Conservation (phyloP, 2,797 vertebrate genomes). For the Xyrichtys novacula region DNA sequence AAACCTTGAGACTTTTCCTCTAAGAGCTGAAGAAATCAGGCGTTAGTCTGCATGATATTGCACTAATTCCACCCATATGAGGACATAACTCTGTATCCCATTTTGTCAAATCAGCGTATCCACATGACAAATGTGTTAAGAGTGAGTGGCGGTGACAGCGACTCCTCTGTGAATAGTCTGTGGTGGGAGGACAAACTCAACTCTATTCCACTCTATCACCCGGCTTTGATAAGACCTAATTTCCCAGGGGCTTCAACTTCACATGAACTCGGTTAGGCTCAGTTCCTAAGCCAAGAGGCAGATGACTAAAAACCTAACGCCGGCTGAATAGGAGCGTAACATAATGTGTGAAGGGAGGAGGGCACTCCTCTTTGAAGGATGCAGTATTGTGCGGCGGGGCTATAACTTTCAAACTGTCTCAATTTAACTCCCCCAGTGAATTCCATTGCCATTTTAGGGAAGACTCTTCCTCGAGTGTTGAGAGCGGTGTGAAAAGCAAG, state of each 20-base stretch:
- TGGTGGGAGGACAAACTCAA: conserved; percentile 56
- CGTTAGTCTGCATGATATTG: conserved; percentile 16
- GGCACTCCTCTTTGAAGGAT: conserved; percentile 48
- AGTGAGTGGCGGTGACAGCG: conserved; percentile 38
- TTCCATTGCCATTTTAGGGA: conserved; percentile 79
- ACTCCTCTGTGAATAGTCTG: conserved; percentile 46
- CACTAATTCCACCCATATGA: conserved; percentile 46
- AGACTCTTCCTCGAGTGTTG: conserved; percentile 58
- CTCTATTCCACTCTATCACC: conserved; percentile 68
- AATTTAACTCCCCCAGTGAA: conserved; percentile 66
- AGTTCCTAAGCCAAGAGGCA: conserved; percentile 60
- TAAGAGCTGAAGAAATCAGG: conserved; percentile 41
- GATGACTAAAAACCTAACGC: conserved; percentile 59
- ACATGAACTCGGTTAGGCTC: conserved; percentile 66
- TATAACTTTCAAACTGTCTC: conserved; percentile 68
- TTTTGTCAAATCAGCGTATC: conserved; percentile 48
- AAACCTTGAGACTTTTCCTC: conserved; percentile 16
- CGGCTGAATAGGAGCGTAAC: conserved; percentile 48
- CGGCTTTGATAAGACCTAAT: conserved; percentile 78
- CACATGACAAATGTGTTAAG: conserved; percentile 60
- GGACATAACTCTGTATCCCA: conserved; percentile 31
- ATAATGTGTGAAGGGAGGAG: conserved; percentile 39
- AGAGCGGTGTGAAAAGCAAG: conserved; percentile 60
- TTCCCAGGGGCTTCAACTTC: conserved; percentile 75
- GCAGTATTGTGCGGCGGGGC: conserved; percentile 48